Conservation (phyloP, 92 coral and sea anemone species). For the Siderastrea siderea region DNA sequence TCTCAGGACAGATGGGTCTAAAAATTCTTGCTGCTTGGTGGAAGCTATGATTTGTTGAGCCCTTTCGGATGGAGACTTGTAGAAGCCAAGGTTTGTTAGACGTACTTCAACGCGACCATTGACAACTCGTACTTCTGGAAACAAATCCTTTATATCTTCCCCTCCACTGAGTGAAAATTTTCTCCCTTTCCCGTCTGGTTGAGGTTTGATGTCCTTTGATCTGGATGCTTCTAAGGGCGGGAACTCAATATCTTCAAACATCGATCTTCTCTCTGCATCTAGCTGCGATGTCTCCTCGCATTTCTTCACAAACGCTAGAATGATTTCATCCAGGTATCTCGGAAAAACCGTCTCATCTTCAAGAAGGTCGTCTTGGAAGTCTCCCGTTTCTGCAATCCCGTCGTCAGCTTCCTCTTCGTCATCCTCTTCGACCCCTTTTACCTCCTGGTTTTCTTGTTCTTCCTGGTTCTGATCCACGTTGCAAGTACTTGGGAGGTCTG, state of each 20-base stretch:
- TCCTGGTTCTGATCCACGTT: neutral
- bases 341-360: conserved; percentile 75
- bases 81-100: conserved; percentile 60
- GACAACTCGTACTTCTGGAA: conserved; percentile 46
- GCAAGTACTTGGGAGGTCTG: neutral
- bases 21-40: conserved; percentile 45
- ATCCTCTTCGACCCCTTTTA: neutral
- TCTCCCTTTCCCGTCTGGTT: neutral
- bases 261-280: neutral
- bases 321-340: conserved; percentile 73
- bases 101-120: conserved; percentile 81
- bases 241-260: conserved; percentile 60
- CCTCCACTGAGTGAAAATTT: neutral
- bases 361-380: conserved; percentile 43
- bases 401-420: conserved; percentile 6
- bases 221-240: conserved; percentile 50
- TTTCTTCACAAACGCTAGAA: conserved; percentile 73
- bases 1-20: conserved; percentile 64
- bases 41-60: conserved; percentile 45
- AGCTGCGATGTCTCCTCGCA: conserved; percentile 57
- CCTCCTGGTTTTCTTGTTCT: neutral
- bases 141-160: conserved; percentile 6
- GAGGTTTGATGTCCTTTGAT: neutral
- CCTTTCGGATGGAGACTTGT: conserved; percentile 49
- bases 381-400: conserved; percentile 3